Conservation (phyloP, 1,140 invertebrate species). For the Neotoxoptera formosana region DNA sequence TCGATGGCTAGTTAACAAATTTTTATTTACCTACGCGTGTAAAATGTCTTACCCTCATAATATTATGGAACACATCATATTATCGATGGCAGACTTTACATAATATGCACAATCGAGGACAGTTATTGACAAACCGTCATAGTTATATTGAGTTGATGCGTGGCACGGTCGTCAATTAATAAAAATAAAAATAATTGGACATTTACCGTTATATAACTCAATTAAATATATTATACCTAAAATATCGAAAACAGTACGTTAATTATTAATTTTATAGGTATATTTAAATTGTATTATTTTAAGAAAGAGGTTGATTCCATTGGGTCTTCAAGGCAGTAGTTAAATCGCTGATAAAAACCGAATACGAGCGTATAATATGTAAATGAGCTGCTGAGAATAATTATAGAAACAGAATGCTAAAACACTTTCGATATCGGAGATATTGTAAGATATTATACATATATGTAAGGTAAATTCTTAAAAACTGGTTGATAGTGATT, state of each 20-base stretch:
- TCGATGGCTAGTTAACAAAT: not conserved
- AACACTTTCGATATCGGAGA: not conserved
- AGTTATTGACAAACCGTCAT: not conserved
- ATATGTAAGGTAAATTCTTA: not conserved
- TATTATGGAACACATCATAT: not conserved
- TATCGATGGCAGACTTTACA: not conserved
- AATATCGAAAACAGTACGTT: not conserved
- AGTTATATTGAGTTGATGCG: not conserved
- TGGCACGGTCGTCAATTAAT: not conserved
- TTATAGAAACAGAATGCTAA: not conserved
- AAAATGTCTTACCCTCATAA: not conserved
- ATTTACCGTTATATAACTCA: not conserved
- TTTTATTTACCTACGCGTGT: not conserved
- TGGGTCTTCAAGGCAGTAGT: not conserved
- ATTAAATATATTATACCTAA: no score
- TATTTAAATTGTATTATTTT: not conserved
- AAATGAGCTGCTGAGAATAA: not conserved
- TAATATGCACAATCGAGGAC: not conserved
- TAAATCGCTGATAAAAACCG: not conserved
- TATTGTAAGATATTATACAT: no score
- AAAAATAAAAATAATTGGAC: not conserved
- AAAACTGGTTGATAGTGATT: constrained; percentile 6
- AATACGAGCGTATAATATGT: not conserved
- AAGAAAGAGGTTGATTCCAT: not conserved
- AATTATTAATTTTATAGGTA: not conserved